Evolutionary conservation across 2,888 invertebrate genomes (phyloP), one percentile per base, ranked within the genome.

Genomic region (Leptinotarsa juncta): DNA sequence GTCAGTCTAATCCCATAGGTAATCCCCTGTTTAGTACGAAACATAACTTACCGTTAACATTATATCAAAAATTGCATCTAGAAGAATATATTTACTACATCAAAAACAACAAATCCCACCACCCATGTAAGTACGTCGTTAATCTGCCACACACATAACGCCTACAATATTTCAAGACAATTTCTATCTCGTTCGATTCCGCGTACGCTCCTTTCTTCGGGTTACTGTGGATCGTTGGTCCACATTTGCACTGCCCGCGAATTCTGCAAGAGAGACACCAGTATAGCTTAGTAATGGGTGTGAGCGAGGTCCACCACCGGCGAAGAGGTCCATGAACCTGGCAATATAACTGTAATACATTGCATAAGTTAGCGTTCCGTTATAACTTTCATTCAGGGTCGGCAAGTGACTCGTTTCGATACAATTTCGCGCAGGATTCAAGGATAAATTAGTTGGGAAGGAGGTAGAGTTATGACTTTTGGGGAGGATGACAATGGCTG

Each of bases 141-240:
- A 60, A 70, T 66, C n/a, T 51, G 48, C 71, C 65, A 65, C 49
- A 14, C 60, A n/a, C 42, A 70, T 57, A 62, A 70, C 69, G 32
- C 69, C 69, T 42, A 57, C 69, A 69, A 69, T 55, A 57, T 18
- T 57, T 15, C 69, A 48, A 53, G 55, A 20, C 68, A 53, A 57
- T 32, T 57, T 18, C 69, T 18, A 72, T 75, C 75, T 75, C 75
- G 72, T 74, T 74, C 75, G 72, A 75, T 75, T 75, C 75, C 75
- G 70, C 70, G 26, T 75, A 76, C 72, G 80, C 84, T 85, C 84
- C 82, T 85, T 86, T 85, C 86, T 83, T 84, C 83, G 82, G 85
- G 85, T 85, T 82, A 85, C 81, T 82, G 77, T 67, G 77, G 84
- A 82, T 74, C 85, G 79, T 85, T 84, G 85, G 82, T 83, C 84